Conservation (phyloP, 2,888 invertebrate genomes). For the Lutraria lutraria region DNA sequence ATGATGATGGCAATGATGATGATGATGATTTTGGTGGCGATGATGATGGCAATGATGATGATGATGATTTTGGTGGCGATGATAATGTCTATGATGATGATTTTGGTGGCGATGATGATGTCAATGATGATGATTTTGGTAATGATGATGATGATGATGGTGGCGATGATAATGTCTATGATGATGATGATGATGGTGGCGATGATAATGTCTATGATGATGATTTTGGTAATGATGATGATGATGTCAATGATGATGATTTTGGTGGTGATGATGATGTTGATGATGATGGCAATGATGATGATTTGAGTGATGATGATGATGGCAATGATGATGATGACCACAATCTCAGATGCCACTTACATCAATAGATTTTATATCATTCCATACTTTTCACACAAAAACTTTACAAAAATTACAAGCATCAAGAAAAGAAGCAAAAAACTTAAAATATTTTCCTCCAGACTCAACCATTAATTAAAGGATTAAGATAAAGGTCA, state of each 20-base stretch:
- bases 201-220: too few relatives aligned
- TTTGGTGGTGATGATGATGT: neutral
- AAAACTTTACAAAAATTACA: neutral
- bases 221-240: neutral
- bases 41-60: too few relatives aligned
- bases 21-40: too few relatives aligned
- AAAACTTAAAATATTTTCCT: neutral
- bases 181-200: too few relatives aligned
- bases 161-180: too few relatives aligned
- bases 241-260: neutral
- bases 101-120: too few relatives aligned
- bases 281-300: neutral
- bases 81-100: too few relatives aligned
- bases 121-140: too few relatives aligned
- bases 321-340: neutral
- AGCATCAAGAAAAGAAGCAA: conserved; percentile 9
- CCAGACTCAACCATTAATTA: conserved; percentile 64
- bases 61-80: too few relatives aligned
- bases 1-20: too few relatives aligned
- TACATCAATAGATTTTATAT: neutral
- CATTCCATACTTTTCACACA: neutral
- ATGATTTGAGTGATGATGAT: neutral
- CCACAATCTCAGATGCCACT: neutral
- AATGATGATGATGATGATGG: too few relatives aligned
- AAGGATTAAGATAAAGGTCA: conserved; percentile 68